Percentiles rank a stretch among this genome's conserved stretches.
phyloP scores from a whole-genome alignment of 1,140 invertebrate species.

The Calephelis nemesis region DNA sequence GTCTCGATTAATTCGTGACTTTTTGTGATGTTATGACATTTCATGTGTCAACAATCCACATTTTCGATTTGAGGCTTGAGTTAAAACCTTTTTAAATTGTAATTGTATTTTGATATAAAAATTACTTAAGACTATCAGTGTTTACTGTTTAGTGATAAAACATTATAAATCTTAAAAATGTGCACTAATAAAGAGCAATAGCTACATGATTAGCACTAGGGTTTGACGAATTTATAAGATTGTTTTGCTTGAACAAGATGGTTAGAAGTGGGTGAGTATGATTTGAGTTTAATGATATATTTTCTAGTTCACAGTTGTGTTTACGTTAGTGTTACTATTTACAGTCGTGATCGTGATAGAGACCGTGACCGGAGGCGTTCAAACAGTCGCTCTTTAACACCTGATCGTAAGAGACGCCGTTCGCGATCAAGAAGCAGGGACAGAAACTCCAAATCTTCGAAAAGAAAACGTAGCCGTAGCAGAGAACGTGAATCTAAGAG shows the following conservation, averaged over 20 bases:
- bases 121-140: no score
- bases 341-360: conserved; percentile 61
- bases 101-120: no score
- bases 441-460: conserved; percentile 73
- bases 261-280: conserved; percentile 66
- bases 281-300: not conserved
- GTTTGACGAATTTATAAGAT: not conserved
- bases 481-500: conserved; percentile 76
- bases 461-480: conserved; percentile 70
- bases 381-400: conserved; percentile 77
- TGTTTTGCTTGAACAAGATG: conserved; percentile 36
- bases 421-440: conserved; percentile 83
- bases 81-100: no score
- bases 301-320: conserved; percentile 5
- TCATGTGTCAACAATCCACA: no score
- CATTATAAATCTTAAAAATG: no score
- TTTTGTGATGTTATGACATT: no score
- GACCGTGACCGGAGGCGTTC: conserved; percentile 71
- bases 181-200: no score
- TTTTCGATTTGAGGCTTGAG: no score
- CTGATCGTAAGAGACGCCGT: conserved; percentile 80
- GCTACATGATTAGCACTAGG: no score
- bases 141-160: no score
- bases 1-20: no score
- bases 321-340: conserved; percentile 27